Conservation (phyloP, 2,888 invertebrate species). For the Synanthedon vespiformis region DNA sequence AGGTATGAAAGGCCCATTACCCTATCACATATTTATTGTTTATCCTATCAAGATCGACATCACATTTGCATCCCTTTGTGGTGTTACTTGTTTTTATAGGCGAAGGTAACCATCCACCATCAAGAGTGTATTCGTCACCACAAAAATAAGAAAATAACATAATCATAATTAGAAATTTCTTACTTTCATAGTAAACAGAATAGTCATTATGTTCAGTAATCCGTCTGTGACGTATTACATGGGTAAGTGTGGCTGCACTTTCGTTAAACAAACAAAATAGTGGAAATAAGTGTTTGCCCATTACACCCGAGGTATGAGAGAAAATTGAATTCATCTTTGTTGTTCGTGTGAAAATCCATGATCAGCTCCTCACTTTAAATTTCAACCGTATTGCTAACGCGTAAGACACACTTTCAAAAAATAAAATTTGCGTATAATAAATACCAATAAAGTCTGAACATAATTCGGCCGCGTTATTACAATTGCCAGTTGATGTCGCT, state of each 20-base stretch:
- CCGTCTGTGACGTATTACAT: conserved; percentile 16
- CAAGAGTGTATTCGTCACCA: background rate
- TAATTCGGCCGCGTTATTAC: too few relatives aligned
- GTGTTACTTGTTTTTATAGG: background rate
- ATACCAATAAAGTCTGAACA: too few relatives aligned
- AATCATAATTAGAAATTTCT: background rate
- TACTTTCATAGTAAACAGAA: background rate
- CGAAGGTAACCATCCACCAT: background rate
- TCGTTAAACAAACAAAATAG: conserved; percentile 32
- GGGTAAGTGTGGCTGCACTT: conserved; percentile 25
- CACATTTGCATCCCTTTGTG: background rate
- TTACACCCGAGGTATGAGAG: background rate
- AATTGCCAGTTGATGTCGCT: too few relatives aligned
- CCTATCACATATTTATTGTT: too few relatives aligned
- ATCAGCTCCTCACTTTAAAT: conserved; percentile 19
- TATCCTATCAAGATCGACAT: background rate
- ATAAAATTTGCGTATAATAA: too few relatives aligned
- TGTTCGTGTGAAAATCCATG: conserved; percentile 40
- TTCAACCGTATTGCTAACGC: too few relatives aligned
- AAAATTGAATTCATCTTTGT: conserved; percentile 28
- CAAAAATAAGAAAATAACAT: background rate
- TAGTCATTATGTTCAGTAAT: conserved; percentile 1
- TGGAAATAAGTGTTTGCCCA: background rate
- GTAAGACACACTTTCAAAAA: too few relatives aligned
- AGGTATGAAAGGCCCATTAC: too few relatives aligned